phyloP scores from a whole-genome alignment of 2,888 invertebrate species.

The Diadegma fenestrale region DNA sequence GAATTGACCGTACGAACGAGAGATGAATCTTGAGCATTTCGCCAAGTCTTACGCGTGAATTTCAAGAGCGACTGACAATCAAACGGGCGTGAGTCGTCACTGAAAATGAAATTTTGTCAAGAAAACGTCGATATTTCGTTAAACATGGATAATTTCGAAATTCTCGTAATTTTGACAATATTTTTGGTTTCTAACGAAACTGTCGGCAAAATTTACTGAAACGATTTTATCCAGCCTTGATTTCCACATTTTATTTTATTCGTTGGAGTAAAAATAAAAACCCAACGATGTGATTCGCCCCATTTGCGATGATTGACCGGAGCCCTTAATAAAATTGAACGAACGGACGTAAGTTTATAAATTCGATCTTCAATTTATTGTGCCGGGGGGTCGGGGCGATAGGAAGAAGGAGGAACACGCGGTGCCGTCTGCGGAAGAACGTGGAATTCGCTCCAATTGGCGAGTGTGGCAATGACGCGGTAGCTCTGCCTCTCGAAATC shows the following conservation, averaged over 20 bases:
- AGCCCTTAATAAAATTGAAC: slow-evolving; percentile 10
- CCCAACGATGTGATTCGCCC: not conserved
- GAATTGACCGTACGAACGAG: slow-evolving; percentile 68
- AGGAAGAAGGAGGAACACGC: slow-evolving; percentile 6
- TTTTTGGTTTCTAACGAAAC: too few relatives aligned
- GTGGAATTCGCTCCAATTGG: slow-evolving; percentile 66
- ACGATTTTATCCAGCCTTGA: too few relatives aligned
- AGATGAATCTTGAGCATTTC: slow-evolving; percentile 48
- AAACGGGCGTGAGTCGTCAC: not conserved
- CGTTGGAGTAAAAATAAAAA: not conserved
- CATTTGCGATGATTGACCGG: not conserved
- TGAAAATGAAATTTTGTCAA: too few relatives aligned
- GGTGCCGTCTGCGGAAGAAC: slow-evolving; percentile 24
- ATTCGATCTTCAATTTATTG: not conserved
- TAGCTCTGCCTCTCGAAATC: slow-evolving; percentile 65
- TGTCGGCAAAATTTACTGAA: too few relatives aligned
- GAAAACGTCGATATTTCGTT: too few relatives aligned
- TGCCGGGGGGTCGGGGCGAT: not conserved
- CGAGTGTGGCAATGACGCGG: slow-evolving; percentile 62
- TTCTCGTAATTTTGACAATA: too few relatives aligned
- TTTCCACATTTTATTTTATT: not conserved
- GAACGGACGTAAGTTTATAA: slow-evolving; percentile 17
- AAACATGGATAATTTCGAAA: too few relatives aligned
- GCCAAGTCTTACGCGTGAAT: not conserved
- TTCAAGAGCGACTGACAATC: not conserved